Evolutionary conservation across 2,113 vertebrate species (phyloP).

Genomic region (Motacilla tschutschensis): DNA sequence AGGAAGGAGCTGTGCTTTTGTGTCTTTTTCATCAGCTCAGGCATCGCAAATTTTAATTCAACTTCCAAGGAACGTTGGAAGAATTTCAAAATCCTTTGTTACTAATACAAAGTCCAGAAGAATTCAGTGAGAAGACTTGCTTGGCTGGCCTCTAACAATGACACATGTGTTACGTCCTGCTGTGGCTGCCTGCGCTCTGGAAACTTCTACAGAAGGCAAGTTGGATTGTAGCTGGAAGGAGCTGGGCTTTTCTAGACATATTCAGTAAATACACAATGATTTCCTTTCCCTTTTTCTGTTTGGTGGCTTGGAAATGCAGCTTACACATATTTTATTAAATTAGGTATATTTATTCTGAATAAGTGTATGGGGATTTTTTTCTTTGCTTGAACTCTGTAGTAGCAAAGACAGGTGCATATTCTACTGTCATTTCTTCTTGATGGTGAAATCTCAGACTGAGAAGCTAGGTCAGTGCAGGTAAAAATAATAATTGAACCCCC

Average conservation of each 20-base stretch:
- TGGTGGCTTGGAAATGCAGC: neutral
- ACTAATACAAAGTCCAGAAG: neutral
- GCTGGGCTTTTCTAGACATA: neutral
- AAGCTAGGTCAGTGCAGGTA: neutral
- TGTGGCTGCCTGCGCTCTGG: neutral
- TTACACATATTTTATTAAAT: neutral
- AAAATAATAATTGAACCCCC: neutral
- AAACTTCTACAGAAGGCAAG: neutral
- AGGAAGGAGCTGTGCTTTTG: neutral
- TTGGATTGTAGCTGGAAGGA: neutral
- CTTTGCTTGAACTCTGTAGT: neutral
- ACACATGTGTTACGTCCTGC: fast-evolving
- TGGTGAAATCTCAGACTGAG: neutral
- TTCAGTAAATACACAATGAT: neutral
- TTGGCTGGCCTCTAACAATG: neutral
- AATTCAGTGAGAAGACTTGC: neutral
- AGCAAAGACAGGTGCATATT: neutral
- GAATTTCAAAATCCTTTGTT: neutral
- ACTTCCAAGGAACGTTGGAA: neutral
- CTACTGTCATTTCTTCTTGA: neutral
- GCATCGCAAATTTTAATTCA: neutral
- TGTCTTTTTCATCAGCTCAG: neutral
- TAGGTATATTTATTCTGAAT: neutral
- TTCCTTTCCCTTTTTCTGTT: neutral
- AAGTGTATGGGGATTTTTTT: neutral